phyloP scores from a whole-genome alignment of 2,888 invertebrate species.

The Micoletzkya japonica region DNA sequence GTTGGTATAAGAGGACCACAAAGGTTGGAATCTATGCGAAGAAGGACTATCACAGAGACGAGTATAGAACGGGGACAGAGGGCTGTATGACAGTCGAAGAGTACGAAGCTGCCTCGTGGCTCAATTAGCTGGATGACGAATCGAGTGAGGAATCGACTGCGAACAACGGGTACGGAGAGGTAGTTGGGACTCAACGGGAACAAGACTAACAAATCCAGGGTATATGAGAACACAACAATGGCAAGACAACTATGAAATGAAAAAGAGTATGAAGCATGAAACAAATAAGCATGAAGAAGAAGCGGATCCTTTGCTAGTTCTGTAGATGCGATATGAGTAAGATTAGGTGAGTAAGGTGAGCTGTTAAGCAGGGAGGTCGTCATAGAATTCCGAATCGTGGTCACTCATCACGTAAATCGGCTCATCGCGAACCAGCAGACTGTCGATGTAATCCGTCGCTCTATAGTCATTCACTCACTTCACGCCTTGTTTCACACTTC shows the following conservation, averaged over 20 bases:
- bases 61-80: too few relatives aligned
- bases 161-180: too few relatives aligned
- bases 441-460: constrained; percentile 15
- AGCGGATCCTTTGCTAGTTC: not conserved
- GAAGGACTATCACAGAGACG: too few relatives aligned
- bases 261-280: not conserved
- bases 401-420: not conserved
- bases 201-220: too few relatives aligned
- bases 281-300: not conserved
- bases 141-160: too few relatives aligned
- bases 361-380: not conserved
- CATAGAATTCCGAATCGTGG: not conserved
- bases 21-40: too few relatives aligned
- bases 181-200: too few relatives aligned
- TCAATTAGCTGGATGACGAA: too few relatives aligned
- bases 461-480: not conserved
- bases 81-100: too few relatives aligned
- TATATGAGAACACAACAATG: too few relatives aligned
- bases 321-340: not conserved
- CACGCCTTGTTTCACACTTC: not conserved
- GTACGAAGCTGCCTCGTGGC: too few relatives aligned
- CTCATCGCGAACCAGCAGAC: not conserved
- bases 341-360: not conserved
- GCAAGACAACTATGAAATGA: not conserved
- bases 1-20: too few relatives aligned